Evolutionary conservation across 2,797 vertebrate genomes (phyloP).

Genomic region (Microctenopoma stevenorrisi): DNA sequence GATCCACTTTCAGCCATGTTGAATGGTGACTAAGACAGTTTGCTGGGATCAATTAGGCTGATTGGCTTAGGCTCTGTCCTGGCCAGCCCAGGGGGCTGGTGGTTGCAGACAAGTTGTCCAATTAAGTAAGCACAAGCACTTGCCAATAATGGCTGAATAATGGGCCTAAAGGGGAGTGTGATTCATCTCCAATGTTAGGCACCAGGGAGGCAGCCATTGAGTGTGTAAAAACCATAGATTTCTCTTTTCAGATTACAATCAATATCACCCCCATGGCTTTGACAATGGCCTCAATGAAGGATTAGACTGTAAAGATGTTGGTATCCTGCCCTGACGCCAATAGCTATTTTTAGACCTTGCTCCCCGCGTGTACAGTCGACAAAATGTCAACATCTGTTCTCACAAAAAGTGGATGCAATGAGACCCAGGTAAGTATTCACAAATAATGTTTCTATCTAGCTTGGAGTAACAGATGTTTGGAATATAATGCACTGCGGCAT

Average conservation of each 20-base stretch:
- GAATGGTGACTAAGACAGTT: constrained; percentile 70
- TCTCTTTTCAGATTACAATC: constrained; percentile 76
- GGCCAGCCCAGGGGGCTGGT: constrained; percentile 74
- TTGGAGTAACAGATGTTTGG: not conserved
- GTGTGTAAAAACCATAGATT: constrained; percentile 77
- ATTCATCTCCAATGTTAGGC: constrained; percentile 75
- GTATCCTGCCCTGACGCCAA: constrained; percentile 60
- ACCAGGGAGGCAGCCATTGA: constrained; percentile 62
- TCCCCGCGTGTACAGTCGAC: constrained; percentile 13
- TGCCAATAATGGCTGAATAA: constrained; percentile 84
- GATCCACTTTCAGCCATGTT: constrained; percentile 44
- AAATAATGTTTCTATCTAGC: not conserved
- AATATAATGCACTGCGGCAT: constrained; percentile 5
- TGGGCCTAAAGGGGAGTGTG: constrained; percentile 73
- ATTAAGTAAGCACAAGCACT: constrained; percentile 80
- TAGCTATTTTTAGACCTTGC: constrained; percentile 55
- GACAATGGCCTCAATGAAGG: constrained; percentile 65
- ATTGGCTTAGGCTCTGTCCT: constrained; percentile 76
- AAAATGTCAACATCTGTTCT: constrained; percentile 65
- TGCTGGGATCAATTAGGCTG: constrained; percentile 78
- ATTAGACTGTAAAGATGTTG: constrained; percentile 68
- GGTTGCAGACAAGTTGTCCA: constrained; percentile 81
- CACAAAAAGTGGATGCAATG: constrained; percentile 32
- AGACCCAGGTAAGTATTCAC: not conserved
- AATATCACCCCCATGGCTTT: constrained; percentile 68